Base-by-base conservation (phyloP, 2,888 invertebrate genomes). In the Lagria hirta region DNA sequence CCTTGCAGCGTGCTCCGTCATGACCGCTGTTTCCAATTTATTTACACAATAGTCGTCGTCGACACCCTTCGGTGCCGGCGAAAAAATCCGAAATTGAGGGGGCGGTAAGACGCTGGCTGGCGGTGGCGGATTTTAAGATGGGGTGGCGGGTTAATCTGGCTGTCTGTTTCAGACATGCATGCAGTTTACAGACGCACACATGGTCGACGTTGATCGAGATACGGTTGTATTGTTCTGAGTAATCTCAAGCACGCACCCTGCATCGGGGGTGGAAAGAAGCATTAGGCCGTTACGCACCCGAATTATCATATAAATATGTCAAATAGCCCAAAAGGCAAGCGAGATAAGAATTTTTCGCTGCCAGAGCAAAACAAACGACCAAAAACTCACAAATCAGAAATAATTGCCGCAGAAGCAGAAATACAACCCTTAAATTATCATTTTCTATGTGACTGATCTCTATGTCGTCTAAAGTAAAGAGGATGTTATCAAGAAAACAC, bases 11-110 rank as follows among this genome's bases (percentile, higher is more conserved):
- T 61, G 57, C 53, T 58, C 60, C 57, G 54, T 64, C 63, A 62
- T 62, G 64, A 64, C 64, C 64, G 63, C 65, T 65, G 65, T 63
- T 65, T 62, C 63, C 66, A 66, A 66, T 66, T 55, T 65, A 64
- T 65, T 63, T 62, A 60, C 64, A 65, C 64, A 64, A 64, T 64
- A 56, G 63, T 41, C 44, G 54, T 54, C 60, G 63, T 41, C 44
- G 54, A 54, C 60, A 55, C 60, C 62, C 62, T 50, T 17, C 11
- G 10, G 27, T 20, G 34, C 22, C 22, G 14, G 7, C 27, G 27
- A 16, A 27, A 27, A 27, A 14, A 16, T 5, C 7, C 20, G 2
- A 13, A 8, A 24, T 12, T 8, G 8, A 24, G n/a, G 23, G 13
- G 13, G 13, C 11, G 24, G 13, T n/a, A 6, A 18, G 13, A 24